phyloP scores from a whole-genome alignment of 2,888 invertebrate genomes.

The Ommatoiulus sabulosus region DNA sequence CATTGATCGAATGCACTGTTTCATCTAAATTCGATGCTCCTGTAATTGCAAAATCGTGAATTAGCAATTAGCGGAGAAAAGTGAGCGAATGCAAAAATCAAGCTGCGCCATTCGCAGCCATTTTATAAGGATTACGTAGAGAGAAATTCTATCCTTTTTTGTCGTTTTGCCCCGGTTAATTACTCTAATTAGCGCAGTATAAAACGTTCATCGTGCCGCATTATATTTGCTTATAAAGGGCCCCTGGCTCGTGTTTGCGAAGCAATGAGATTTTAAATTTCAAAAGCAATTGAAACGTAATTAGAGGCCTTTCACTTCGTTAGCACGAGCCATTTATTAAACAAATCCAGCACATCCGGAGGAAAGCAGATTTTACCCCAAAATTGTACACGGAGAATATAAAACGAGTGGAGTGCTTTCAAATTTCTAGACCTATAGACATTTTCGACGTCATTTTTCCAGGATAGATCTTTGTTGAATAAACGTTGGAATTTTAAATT shows the following conservation, averaged over 20 bases:
- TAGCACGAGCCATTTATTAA: constrained; percentile 14
- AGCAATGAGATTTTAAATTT: constrained; percentile 4
- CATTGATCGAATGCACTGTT: background rate
- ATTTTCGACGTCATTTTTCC: background rate
- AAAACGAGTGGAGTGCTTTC: background rate
- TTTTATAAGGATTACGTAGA: background rate
- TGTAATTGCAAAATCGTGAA: background rate
- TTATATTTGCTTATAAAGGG: constrained; percentile 1
- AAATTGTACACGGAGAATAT: background rate
- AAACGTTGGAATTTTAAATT: background rate
- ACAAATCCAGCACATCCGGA: constrained; percentile 18
- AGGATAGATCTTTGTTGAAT: background rate
- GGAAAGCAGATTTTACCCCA: background rate
- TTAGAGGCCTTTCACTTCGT: constrained; percentile 18
- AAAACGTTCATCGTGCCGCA: background rate
- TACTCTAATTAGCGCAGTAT: background rate
- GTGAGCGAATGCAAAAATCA: background rate
- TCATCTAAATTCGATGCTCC: background rate
- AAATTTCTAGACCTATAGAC: background rate
- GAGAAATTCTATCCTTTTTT: background rate
- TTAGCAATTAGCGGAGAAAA: constrained; percentile 2
- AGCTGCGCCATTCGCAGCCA: background rate
- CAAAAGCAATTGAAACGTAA: constrained; percentile 20
- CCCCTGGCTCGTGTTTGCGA: background rate
- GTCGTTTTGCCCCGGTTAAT: background rate